Evolutionary conservation across 2,113 vertebrate species (phyloP), one percentile per base, ranked within the genome.

Genomic region (Sialia sialis): DNA sequence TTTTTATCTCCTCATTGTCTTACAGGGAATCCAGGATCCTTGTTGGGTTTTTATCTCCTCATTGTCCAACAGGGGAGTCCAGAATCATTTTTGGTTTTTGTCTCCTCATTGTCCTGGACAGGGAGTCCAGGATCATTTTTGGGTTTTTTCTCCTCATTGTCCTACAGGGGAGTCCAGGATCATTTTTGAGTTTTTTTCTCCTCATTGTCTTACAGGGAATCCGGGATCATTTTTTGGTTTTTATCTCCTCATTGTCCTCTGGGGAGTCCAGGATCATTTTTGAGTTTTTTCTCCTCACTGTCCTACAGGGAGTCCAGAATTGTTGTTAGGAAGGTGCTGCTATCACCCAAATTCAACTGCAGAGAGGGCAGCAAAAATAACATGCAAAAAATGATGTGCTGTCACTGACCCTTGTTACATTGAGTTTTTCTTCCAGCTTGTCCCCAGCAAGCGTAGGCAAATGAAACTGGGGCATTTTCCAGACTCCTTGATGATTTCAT

Each of bases 321-420:
- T 0, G 0, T 19, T 0, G 0, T 5, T 55, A 1, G 6, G 46
- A 38, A 48, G 36, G 27, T 22, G 23, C 27, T 27, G 15, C 4
- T 44, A 0, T 1, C 4, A 17, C 25, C 59, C 66, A 8, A 11
- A 5, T 29, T 15, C 44, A 72, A 0, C 34, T n/a, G 44, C 49
- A 64, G 32, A 52, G 49, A 14, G 20, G 30, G 70, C 70, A 62
- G 52, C 22, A 17, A 20, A n/a, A 46, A 36, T 51, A 21, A 36
- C 2, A 20, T 58, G 10, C 29, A 25, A 34, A 34, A 78, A n/a
- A 16, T 6, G 3, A 19, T 3, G 3, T 16, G 23, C 13, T 4
- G 22, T 51, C 44, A 7, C 6, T 26, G n/a, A 20, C 38, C 41
- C 52, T 63, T 16, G 51, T 80, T 69, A 3, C 1, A 29, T 23